Base-by-base conservation (phyloP, 2,888 invertebrate species). In the Aleiodes leptofemur region DNA sequence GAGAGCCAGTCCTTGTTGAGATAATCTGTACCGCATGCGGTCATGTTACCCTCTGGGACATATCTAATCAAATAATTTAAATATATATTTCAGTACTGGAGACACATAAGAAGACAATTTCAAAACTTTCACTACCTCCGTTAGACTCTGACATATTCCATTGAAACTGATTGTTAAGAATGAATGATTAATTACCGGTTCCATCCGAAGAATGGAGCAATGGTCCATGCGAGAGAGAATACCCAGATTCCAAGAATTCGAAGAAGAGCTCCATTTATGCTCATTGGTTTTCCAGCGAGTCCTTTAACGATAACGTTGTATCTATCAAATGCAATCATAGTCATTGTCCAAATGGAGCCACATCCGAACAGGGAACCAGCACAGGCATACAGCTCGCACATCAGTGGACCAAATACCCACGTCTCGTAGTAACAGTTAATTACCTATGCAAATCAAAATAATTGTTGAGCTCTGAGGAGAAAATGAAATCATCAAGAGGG, bases 21-120 rank as follows among this genome's bases (percentile, higher is more conserved):
- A 88, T 96, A 97, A 89, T 96, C 96, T 73, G 97, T 97, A 74
- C 97, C 97, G 86, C 97, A 97, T 50, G 96, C 96, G 59, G 97
- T 97, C 94, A 97, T 95, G 90, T 97, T 97, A 77, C 97, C 97
- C 90, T 97, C 97, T 8, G 97, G 97, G 66, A 97, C 96, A 88
- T 97, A 97, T 88, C 96, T 95, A 88, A 82, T 76, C 69, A 34
- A 13, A 69, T 72, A 76, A 9, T 23, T 13, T 16, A 73, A 29
- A 51, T 13, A n/a, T 56, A 23, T 23, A 23, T 23, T 23, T 23
- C 23, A 23, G 23, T 23, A 23, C 23, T 23, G 23, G 23, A 23
- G 23, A 23, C 23, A 23, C 23, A 23, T 23, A 23, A 50, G 16
- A 48, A 57, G 14, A 34, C 55, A 23, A 59, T 38, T 38, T 7